Evolutionary conservation across 2,888 invertebrate species (phyloP), one percentile per base, ranked within the genome.

Genomic region (Melanchra persicariae): DNA sequence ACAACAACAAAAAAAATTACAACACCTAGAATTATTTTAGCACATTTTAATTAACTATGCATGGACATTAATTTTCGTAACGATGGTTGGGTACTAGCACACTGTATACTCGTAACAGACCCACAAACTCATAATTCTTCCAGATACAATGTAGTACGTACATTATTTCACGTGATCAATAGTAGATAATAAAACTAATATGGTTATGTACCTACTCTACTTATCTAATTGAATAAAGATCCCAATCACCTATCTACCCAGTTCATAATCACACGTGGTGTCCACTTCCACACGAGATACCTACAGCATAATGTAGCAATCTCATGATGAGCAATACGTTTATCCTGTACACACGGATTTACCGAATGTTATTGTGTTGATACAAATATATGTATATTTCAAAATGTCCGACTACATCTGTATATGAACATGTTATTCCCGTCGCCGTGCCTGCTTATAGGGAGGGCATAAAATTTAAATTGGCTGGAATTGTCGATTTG

Each of bases 401-500:
- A 75, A 78, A 76, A 69, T 67, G 73, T 71, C 70, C 45, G 61
- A 58, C 61, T 78, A 76, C 69, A 71, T 81, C 69, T 79, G 79
- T 80, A 75, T 80, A 77, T 81, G 81, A 80, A 84, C 84, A 84
- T 82, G 86, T 86, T 85, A 87, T 88, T 88, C 85, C 83, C 82
- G 82, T 83, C 84, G 78, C 80, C 79, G 69, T 73, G 82, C 78
- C 81, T 77, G 87, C 86, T 87, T 87, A 85, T 84, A 88, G 87
- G 85, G 85, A 90, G 89, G 77, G 85, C 89, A 92, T 91, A 91
- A 91, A 92, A 92, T 90, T 92, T 89, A 92, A 93, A 91, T 92
- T 91, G 92, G 90, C 91, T 92, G 90, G 90, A 92, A 91, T 92
- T 90, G 92, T 92, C 91, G 91, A 91, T 92, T 90, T 90, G 88